Percentiles rank a stretch among this genome's conserved stretches.
Evolutionary conservation across 2,888 invertebrate species (phyloP).

Genomic region (Lagria hirta): DNA sequence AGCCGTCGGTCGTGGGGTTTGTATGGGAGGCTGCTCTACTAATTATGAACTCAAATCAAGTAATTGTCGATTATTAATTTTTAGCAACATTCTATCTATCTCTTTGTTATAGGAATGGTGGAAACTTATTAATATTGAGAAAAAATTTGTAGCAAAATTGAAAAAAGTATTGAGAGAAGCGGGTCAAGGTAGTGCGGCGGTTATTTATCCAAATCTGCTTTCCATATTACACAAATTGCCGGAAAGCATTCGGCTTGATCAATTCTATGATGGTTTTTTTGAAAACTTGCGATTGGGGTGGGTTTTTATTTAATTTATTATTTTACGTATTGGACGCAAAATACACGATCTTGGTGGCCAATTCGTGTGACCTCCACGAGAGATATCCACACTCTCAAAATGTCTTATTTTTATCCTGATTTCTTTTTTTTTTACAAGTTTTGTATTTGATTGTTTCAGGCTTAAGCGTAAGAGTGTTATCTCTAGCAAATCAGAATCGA

Average conservation of each 20-base stretch:
- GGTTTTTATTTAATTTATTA: conserved; percentile 36
- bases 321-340: not conserved
- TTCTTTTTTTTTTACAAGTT: too few species aligned
- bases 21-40: conserved; percentile 77
- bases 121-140: conserved; percentile 69
- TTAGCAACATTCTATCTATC: not conserved
- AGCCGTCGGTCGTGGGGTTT: conserved; percentile 65
- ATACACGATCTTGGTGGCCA: too few species aligned
- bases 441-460: conserved; percentile 58
- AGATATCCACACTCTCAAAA: too few species aligned
- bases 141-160: conserved; percentile 72
- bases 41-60: conserved; percentile 60
- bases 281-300: conserved; percentile 68
- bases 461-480: conserved; percentile 62
- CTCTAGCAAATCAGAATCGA: conserved; percentile 67
- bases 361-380: too few species aligned
- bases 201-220: conserved; percentile 72
- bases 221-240: conserved; percentile 75
- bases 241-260: conserved; percentile 53
- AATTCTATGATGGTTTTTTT: conserved; percentile 69
- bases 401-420: too few species aligned
- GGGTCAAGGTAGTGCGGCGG: conserved; percentile 74
- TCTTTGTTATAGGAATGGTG: conserved; percentile 66
- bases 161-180: conserved; percentile 67
- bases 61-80: conserved; percentile 36